Base-by-base conservation (phyloP, 2,113 vertebrate species). In the Syngnathus scovelli region DNA sequence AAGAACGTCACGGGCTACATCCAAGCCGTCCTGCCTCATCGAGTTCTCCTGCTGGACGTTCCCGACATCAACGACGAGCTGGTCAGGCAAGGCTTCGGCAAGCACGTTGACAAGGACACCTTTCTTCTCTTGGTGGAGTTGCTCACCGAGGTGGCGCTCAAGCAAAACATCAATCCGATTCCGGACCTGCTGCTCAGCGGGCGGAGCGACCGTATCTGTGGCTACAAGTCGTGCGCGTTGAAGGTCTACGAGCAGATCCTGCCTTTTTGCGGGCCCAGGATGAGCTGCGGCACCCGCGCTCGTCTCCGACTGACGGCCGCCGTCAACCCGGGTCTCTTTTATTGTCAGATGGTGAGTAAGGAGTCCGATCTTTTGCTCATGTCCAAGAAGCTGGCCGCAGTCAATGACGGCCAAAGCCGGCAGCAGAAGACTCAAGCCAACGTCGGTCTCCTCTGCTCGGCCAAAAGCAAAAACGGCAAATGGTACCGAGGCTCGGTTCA, bases 401-500 rank as follows among this genome's bases (percentile, higher is more conserved):
- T 83, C 68, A 94, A 90, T 74, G 92, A 95, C 77, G 63, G 60
- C 39, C 36, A 62, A 16, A 65, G 37, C 33, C 85, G 77, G 80
- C 71, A 85, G 54, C 72, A 77, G 6, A 82, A 64, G 0, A 61
- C 68, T 6, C 77, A 51, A 54, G 92, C 92, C 61, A 94, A 89
- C 85, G 81, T 95, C 69, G 94, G 94, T 36, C 64, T 91, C 1
- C 85, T 98, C 5, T 98, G 94, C 88, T 92, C 92, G 61, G 92
- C 93, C 33, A 94, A 90, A 89, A 85, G 92, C 39, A 94, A 89
- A 79, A 92, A 93, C 36, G 91, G 91, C 19, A 90, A 89, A 1
- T 99, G 95, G 95, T 85, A 93, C 71, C 88, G 95, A 85, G 95
- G 95, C 65, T 88, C 94, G 76, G 89, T 97, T 70, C 93, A 93